Evolutionary conservation across 2,113 vertebrate species (phyloP).

Genomic region (Cololabis saira): DNA sequence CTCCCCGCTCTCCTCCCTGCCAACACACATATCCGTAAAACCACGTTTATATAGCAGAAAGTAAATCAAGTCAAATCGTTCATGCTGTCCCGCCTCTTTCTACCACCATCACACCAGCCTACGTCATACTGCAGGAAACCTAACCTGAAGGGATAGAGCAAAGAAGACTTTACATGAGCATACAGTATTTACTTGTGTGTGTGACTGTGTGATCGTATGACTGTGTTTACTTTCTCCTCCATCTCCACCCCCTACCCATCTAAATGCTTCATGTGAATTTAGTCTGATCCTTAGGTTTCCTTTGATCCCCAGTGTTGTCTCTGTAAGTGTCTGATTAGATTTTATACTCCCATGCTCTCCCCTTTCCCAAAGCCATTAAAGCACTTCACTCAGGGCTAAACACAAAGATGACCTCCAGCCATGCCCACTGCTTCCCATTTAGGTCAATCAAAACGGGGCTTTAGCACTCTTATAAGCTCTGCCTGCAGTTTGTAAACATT

Average conservation of each 20-base stretch:
- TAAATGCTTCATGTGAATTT: background rate
- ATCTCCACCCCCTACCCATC: background rate
- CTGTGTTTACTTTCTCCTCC: background rate
- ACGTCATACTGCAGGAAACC: slow-evolving; percentile 11
- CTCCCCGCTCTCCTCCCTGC: slow-evolving; percentile 5
- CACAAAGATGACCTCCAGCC: slow-evolving; percentile 53
- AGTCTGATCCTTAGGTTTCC: slow-evolving; percentile 1
- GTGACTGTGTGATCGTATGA: slow-evolving; percentile 1
- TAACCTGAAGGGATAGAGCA: background rate
- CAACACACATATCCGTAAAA: slow-evolving; percentile 38
- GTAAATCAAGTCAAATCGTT: slow-evolving; percentile 29
- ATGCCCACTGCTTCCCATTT: slow-evolving; percentile 28
- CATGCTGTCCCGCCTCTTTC: slow-evolving; percentile 16
- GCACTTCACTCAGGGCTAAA: slow-evolving; percentile 53
- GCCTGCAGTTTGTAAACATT: slow-evolving; percentile 2
- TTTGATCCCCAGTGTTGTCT: background rate
- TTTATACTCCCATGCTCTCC: slow-evolving; percentile 49
- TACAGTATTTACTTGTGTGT: background rate
- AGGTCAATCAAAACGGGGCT: slow-evolving; percentile 45
- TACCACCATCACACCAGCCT: slow-evolving; percentile 1
- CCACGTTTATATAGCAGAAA: slow-evolving; percentile 31
- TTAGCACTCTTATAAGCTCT: slow-evolving; percentile 2
- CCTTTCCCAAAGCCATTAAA: slow-evolving; percentile 59
- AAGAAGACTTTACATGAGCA: background rate
- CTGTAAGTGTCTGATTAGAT: slow-evolving; percentile 41